Base-by-base conservation (phyloP, 2,797 vertebrate species). In the Enteromius trimaculatus region DNA sequence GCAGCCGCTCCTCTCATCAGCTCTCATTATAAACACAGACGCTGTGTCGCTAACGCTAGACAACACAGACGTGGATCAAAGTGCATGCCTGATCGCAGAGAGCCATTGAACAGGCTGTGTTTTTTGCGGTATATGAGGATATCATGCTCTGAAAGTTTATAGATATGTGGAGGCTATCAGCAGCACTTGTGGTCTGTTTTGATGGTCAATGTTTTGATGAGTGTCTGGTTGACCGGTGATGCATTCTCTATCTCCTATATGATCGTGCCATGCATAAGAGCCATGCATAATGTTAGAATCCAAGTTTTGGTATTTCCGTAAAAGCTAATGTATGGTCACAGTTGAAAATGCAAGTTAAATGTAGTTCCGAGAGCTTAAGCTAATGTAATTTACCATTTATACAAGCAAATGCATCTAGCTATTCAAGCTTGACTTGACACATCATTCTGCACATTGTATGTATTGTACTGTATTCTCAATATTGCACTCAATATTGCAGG, bases 21-120 rank as follows among this genome's bases (percentile, higher is more conserved):
- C 55, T 76, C 53, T 81, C 42, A 77, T 77, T 77, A 64, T 81
- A 77, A 77, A 75, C 64, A 69, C 64, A 82, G 80, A 76, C 64
- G 29, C 72, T 29, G 29, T 51, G 79, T 58, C 3, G 29, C 51
- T 69, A 80, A 49, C 10, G 16, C 62, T 64, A 79, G 76, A 55
- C 44, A 34, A 80, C 77, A 74, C 77, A 80, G 69, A 23, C 55
- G 19, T 47, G 77, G 77, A 79, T 66, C 77, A 66, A 47, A 84
- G 69, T 66, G 49, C 47, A 80, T 65, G 44, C 17, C n/a, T 68
- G 64, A 70, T 68, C n/a, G 49, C 31, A 66, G 21, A 64, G 69
- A 75, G 70, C 53, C 37, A 64, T 74, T 53, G 26, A 74, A 74
- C 37, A 69, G 23, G 49, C 55, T 0, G 8, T 37, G 53, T 34